Conservation (phyloP, 2,113 vertebrate genomes). For the Lynx canadensis region DNA sequence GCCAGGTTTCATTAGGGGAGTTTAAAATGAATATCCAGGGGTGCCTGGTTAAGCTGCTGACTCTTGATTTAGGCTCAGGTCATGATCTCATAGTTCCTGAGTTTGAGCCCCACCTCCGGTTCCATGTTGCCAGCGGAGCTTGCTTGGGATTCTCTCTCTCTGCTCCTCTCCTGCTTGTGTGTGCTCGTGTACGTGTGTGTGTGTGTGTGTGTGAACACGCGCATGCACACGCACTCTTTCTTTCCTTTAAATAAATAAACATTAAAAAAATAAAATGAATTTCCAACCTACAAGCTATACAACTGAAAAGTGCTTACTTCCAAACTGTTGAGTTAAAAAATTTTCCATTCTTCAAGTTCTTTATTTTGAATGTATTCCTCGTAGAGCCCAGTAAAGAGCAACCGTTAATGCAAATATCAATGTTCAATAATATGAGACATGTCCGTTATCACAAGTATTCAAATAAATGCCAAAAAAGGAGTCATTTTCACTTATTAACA, state of each 20-base stretch:
- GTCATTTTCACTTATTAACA: background rate
- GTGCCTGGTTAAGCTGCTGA: no score
- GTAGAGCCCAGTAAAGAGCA: background rate
- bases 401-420: constrained; percentile 36
- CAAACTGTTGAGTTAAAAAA: background rate
- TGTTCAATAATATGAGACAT: constrained; percentile 15
- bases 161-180: no score
- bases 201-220: no score
- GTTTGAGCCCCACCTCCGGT: no score
- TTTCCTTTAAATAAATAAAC: no score
- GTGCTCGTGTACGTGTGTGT: no score
- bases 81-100: no score
- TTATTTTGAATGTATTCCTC: constrained; percentile 44
- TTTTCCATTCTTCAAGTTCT: background rate
- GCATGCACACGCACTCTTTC: no score
- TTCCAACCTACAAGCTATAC: background rate
- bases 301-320: background rate
- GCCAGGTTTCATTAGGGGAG: background rate
- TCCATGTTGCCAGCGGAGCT: no score
- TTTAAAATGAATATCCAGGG: background rate
- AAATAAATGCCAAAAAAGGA: constrained; percentile 1
- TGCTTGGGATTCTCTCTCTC: no score
- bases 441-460: background rate
- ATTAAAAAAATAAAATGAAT: background rate
- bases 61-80: no score